These are phyloP conservation scores for Sussaba pulchella DNA, from an alignment of 2,888 invertebrate genomes.

Conservation along the genomic window DNA sequence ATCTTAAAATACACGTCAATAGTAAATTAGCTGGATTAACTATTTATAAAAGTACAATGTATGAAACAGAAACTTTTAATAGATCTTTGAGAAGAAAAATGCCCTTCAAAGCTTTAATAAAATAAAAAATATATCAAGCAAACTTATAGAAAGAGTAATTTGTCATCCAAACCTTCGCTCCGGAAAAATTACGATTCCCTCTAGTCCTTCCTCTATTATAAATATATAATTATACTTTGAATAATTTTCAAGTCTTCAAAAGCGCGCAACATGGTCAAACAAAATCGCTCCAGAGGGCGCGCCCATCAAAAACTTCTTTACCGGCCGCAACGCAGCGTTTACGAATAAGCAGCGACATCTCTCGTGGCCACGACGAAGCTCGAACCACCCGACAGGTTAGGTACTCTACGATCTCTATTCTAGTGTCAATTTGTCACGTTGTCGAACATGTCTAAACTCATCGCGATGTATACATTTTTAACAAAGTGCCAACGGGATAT, in stretches of 20 bases:
- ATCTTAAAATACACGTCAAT: not conserved
- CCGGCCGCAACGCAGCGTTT: not conserved
- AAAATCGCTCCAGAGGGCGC: not conserved
- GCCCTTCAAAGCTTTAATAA: no score
- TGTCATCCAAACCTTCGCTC: no score
- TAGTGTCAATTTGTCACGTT: slow-evolving; percentile 64
- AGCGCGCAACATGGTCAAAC: not conserved
- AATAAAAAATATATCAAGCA: no score
- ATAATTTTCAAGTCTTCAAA: no score
- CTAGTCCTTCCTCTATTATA: no score
- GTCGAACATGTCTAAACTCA: slow-evolving; percentile 51
- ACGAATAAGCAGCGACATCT: slow-evolving; percentile 6
- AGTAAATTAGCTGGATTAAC: not conserved
- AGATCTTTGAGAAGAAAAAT: no score
- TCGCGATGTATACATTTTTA: slow-evolving; percentile 59
- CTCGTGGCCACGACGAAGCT: not conserved
- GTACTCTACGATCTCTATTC: slow-evolving; percentile 27
- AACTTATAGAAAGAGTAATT: no score
- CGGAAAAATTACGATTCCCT: no score
- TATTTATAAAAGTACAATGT: not conserved
- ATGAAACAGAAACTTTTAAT: no score
- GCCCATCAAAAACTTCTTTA: not conserved
- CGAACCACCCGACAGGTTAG: not conserved
- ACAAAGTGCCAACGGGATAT: slow-evolving; percentile 58
- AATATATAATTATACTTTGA: no score